Base-by-base conservation (phyloP, 2,797 vertebrate genomes). In the Muscicapa striata region DNA sequence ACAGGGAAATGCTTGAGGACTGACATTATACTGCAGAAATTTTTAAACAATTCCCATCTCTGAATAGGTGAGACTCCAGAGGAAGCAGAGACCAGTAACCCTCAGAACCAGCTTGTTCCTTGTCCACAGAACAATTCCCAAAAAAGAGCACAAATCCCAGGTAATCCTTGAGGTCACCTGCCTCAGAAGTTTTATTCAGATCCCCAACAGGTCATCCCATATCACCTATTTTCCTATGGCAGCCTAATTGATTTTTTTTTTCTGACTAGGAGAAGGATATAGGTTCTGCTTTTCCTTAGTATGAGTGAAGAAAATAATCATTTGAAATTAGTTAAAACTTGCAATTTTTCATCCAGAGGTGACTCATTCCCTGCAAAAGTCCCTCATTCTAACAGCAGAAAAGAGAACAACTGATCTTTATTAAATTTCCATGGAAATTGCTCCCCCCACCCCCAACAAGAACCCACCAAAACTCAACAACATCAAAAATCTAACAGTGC, bases 371-470 rank as follows among this genome's bases (percentile, higher is more conserved):
- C 15, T 43, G 24, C 76, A 80, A 54, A 43, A 46, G 5, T 34
- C 43, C 3, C 21, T 38, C 4, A 3, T 45, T 75, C 74, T 90
- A 61, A 18, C 23, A 24, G 2, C 15, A 10, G 32, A 34, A 84
- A 90, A 52, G 45, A 49, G 15, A 84, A 32, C 32, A n/a, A 57
- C 1, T 27, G 41, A 64, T 32, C 4, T 67, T 12, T 19, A 24
- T 5, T 34, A 13, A 36, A 24, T 84, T 73, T 29, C 32, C 24
- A n/a, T 29, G 36, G 34, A 70, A 90, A 79, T 58, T 1, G 55
- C 10, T 75, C 18, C 8, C 20, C 22, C 6, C 9, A 11, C 0
- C 3, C 4, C 4, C 5, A 3, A 46, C 70, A 72, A 45, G 3
- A 84, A 27, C 5, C 3, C 49, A 57, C 6, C 18, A 70, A 70